Evolutionary conservation across 2,113 vertebrate species (phyloP).

Genomic region (Gobiocypris rarus): DNA sequence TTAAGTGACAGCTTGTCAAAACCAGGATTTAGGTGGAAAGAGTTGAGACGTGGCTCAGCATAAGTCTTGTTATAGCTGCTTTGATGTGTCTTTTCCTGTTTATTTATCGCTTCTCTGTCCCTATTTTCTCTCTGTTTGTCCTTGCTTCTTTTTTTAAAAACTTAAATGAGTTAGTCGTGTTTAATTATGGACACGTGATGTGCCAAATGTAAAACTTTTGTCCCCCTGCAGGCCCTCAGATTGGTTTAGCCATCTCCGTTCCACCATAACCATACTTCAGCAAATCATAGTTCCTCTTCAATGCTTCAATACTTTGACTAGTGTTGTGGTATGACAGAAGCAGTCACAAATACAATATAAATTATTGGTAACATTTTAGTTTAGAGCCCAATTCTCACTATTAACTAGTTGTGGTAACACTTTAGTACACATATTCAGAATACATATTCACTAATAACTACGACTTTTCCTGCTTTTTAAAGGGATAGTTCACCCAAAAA

Average conservation of each 20-base stretch:
- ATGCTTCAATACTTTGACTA: too few species aligned
- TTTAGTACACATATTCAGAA: too few species aligned
- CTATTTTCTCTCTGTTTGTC: not conserved
- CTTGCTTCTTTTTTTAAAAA: not conserved
- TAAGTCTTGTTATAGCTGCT: constrained; percentile 18
- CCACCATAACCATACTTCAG: not conserved
- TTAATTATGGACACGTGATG: constrained; percentile 39
- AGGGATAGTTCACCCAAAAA: too few species aligned
- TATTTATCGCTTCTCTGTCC: constrained; percentile 14
- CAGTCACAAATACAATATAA: not conserved
- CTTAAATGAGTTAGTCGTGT: not conserved
- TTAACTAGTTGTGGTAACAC: too few species aligned
- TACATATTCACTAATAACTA: too few species aligned
- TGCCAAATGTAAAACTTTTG: not conserved
- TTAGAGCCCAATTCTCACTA: too few species aligned
- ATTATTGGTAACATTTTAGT: too few species aligned
- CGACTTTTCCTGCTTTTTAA: too few species aligned
- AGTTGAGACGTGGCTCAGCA: not conserved
- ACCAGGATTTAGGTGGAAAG: constrained; percentile 32
- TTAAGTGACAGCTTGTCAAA: constrained; percentile 30
- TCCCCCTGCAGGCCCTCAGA: not conserved
- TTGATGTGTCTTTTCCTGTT: constrained; percentile 6
- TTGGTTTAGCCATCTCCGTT: not conserved
- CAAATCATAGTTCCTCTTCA: not conserved
- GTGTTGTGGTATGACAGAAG: not conserved